These are phyloP conservation scores for Myopa testacea DNA, from an alignment of 2,888 invertebrate species.

Conservation along the genomic window DNA sequence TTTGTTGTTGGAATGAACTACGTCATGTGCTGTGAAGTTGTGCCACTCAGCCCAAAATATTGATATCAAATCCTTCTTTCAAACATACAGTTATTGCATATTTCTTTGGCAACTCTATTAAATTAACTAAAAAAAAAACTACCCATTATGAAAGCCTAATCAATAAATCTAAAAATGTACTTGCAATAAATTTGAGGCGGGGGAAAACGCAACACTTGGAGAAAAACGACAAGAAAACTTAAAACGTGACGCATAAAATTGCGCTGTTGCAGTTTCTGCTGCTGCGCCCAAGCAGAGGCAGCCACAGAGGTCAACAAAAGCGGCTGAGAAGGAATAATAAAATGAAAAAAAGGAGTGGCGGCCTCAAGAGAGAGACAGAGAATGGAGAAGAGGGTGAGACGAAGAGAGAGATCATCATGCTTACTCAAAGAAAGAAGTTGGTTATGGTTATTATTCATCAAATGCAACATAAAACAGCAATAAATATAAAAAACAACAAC, in stretches of 20 bases:
- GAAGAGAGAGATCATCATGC: not conserved
- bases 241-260: slow-evolving; percentile 29
- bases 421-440: not conserved
- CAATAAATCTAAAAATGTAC: not conserved
- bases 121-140: not conserved
- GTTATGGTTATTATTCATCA: slow-evolving; percentile 36
- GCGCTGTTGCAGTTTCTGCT: not conserved
- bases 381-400: not conserved
- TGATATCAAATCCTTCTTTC: no score
- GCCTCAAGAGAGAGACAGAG: not conserved
- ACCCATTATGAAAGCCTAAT: no score
- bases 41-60: no score
- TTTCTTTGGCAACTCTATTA: not conserved
- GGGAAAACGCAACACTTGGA: not conserved
- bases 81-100: no score
- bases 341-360: not conserved
- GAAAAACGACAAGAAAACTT: slow-evolving; percentile 9
- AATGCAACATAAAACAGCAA: slow-evolving; percentile 23
- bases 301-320: not conserved
- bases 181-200: not conserved
- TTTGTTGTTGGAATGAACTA: no score
- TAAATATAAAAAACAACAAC: not conserved
- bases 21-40: no score
- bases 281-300: not conserved
- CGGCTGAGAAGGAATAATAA: not conserved